Conservation (phyloP, 2,888 invertebrate genomes). For the Luperina nickerlii region DNA sequence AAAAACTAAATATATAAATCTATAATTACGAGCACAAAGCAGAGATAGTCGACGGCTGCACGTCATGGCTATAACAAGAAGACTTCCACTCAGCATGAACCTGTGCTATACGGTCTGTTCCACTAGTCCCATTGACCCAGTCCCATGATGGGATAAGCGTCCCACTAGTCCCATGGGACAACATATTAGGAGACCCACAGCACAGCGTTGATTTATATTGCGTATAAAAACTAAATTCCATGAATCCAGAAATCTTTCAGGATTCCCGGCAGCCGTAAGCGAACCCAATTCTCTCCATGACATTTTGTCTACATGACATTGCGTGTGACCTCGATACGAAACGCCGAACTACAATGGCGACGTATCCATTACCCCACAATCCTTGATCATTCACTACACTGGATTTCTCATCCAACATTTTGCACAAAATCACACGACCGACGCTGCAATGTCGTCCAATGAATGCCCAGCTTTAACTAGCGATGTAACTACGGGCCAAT, state of each 20-base stretch:
- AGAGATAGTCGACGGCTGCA: too few species aligned
- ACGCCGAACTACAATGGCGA: conserved; percentile 44
- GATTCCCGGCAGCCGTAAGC: conserved; percentile 6
- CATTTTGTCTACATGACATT: conserved; percentile 41
- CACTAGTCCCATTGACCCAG: too few species aligned
- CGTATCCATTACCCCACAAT: conserved; percentile 57
- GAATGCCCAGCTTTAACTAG: conserved; percentile 56
- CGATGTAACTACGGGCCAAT: conserved; percentile 49
- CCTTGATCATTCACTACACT: conserved; percentile 59
- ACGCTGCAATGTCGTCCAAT: conserved; percentile 45
- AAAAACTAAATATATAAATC: too few species aligned
- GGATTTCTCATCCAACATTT: conserved; percentile 52
- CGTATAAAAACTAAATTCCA: conserved; percentile 15
- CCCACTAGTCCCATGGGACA: too few species aligned
- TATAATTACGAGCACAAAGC: too few species aligned
- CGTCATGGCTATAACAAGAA: too few species aligned
- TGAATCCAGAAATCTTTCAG: conserved; percentile 20
- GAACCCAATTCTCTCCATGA: conserved; percentile 26
- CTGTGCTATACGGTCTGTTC: too few species aligned
- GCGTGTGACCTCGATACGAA: conserved; percentile 45
- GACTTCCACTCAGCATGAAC: too few species aligned
- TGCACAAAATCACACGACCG: conserved; percentile 47
- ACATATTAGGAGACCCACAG: too few species aligned
- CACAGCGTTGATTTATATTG: too few species aligned
- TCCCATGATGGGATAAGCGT: too few species aligned